Evolutionary conservation across 2,888 invertebrate genomes (phyloP).

Genomic region (Pherbina coryleti): DNA sequence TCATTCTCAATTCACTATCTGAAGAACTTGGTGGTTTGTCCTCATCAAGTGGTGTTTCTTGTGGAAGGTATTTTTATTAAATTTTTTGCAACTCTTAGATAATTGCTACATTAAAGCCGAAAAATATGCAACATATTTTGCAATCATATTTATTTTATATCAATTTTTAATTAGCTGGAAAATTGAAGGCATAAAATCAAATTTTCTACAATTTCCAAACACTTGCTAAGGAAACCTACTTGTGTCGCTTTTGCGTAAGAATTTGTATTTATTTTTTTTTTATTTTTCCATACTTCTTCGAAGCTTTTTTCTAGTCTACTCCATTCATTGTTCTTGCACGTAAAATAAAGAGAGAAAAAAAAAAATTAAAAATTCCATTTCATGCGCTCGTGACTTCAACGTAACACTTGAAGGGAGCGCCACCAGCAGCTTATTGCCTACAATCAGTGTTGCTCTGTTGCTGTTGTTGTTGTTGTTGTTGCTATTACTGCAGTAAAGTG

Average conservation of each 20-base stretch:
- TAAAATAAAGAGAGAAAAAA: neutral
- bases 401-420: neutral
- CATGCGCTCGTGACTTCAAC: slow-evolving; percentile 30
- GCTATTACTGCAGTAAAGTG: slow-evolving; percentile 20
- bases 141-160: neutral
- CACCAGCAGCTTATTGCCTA: neutral
- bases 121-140: no score
- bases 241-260: neutral
- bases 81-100: no score
- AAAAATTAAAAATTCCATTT: slow-evolving; percentile 31
- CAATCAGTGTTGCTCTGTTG: neutral
- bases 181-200: neutral
- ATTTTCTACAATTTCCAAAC: no score
- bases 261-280: neutral
- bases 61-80: no score
- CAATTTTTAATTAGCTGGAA: neutral
- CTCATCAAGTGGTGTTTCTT: slow-evolving; percentile 35
- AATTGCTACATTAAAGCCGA: no score
- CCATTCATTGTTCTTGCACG: neutral
- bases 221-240: no score
- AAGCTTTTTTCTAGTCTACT: neutral
- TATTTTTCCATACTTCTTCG: neutral
- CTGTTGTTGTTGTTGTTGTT: neutral
- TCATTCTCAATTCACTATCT: slow-evolving; percentile 36
- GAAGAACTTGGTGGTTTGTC: slow-evolving; percentile 6